Base-by-base conservation (phyloP, 2,797 vertebrate species). In the Trematomus bernacchii region DNA sequence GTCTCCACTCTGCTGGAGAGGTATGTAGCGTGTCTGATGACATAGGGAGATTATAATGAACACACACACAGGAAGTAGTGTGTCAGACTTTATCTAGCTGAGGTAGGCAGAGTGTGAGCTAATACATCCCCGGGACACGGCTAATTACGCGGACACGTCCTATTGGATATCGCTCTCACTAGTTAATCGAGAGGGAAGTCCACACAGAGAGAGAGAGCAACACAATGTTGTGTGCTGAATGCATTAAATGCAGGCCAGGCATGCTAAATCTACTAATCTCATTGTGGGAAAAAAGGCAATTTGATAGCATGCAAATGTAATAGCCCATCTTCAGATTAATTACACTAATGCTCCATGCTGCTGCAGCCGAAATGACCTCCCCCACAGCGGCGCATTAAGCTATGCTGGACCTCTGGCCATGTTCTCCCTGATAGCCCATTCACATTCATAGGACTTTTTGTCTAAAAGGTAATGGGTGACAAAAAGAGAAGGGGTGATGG, bases 101-200 rank as follows among this genome's bases (percentile, higher is more conserved):
- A 86, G 82, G 77, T 76, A 27, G 68, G 73, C 74, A 72, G 69
- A 76, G 78, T 67, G 73, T 61, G 71, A 80, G 82, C 76, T 82
- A 57, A 85, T 76, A 62, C 70, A 53, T 82, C 88, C 84, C 47
- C 48, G 71, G 84, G 88, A 86, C 73, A 80, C 60, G 57, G 73
- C 82, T 91, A 92, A 92, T 91, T 90, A 89, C 10, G 19, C 60
- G 55, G 68, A 74, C 85, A 72, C 16, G 65, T 89, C 86, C 71
- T 70, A 72, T 76, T 82, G 69, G 79, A 82, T 90, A 76, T 77
- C 68, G 68, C 79, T 82, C 81, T 76, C 23, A 27, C 70, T 76
- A 53, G 50, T 81, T 79, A 85, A 84, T 80, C 0, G 14, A 52
- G 74, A 55, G 30, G 61, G 69, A 77, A 61, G 66, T 64, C 72